phyloP scores from a whole-genome alignment of 30 jellyfish, hydroid and myxozoan species.

The Rhopilema esculentum region DNA sequence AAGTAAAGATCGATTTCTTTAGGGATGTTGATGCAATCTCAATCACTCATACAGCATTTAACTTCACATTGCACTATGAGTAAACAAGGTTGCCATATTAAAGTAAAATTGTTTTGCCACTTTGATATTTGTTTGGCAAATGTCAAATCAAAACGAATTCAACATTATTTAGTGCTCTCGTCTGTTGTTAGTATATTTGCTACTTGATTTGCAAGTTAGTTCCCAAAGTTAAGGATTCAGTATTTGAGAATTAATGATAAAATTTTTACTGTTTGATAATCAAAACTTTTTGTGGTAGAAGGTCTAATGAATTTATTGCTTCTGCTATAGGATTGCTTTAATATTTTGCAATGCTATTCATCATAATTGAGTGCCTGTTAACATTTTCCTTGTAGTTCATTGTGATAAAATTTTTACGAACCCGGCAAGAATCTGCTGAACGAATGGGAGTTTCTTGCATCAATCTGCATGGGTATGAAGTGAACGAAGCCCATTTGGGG shows the following conservation, averaged over 20 bases:
- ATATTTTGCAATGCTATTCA: not conserved
- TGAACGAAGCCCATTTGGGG: conserved; percentile 35
- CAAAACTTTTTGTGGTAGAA: too few species aligned
- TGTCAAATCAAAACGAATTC: not conserved
- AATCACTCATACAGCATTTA: conserved; percentile 49
- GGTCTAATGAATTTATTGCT: too few species aligned
- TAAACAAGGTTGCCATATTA: conserved; percentile 34
- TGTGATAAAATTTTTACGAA: conserved; percentile 76
- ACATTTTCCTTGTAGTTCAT: conserved; percentile 66
- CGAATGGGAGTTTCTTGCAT: conserved; percentile 79
- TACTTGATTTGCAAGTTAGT: too few species aligned
- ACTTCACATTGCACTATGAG: conserved; percentile 31
- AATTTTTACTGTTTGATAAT: too few species aligned
- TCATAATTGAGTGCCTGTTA: not conserved
- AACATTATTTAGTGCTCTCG: not conserved
- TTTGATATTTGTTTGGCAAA: not conserved
- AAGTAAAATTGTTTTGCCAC: not conserved
- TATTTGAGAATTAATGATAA: too few species aligned
- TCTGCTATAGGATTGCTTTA: too few species aligned
- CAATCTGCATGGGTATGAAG: conserved; percentile 80
- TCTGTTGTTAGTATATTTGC: not conserved
- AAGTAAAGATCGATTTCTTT: too few species aligned
- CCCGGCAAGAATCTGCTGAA: conserved; percentile 91
- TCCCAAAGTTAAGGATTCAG: too few species aligned
- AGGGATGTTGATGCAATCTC: too few species aligned